Percentiles rank a stretch among this genome's conserved stretches.
Evolutionary conservation across 2,113 vertebrate genomes (phyloP).

Genomic region (Mesitornis unicolor): DNA sequence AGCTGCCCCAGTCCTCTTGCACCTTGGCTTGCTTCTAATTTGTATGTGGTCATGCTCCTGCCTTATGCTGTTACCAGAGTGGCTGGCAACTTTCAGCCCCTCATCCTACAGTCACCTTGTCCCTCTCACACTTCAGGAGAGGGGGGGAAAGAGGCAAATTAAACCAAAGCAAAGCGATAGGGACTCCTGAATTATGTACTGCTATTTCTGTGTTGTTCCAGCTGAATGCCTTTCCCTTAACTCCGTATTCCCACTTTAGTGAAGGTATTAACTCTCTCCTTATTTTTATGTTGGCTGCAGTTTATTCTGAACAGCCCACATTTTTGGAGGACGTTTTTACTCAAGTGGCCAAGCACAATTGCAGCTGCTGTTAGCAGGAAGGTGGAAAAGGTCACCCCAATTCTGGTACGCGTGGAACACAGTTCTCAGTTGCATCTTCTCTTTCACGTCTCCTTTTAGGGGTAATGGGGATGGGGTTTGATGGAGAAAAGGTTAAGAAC

Average conservation of each 20-base stretch:
- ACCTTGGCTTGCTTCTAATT: not conserved
- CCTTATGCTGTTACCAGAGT: no score
- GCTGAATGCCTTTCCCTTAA: not conserved
- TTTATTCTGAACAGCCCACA: not conserved
- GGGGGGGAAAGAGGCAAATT: not conserved
- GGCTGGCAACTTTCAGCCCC: not conserved
- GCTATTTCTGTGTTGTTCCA: not conserved
- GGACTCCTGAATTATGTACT: not conserved
- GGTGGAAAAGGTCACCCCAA: not conserved
- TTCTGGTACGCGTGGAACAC: accelerated
- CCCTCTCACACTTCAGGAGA: not conserved
- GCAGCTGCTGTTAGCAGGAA: constrained; percentile 25
- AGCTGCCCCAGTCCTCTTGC: not conserved
- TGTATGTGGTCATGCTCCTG: accelerated
- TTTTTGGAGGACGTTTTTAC: not conserved
- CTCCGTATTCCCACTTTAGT: not conserved
- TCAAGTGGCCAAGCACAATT: constrained; percentile 1
- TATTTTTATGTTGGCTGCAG: not conserved
- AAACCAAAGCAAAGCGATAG: not conserved
- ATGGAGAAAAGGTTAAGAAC: not conserved
- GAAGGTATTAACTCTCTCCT: not conserved
- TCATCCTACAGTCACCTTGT: not conserved
- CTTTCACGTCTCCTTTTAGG: not conserved
- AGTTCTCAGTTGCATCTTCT: not conserved
- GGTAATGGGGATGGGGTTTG: not conserved